Evolutionary conservation across 2,888 invertebrate genomes (phyloP).

Genomic region (Polietes domitor): DNA sequence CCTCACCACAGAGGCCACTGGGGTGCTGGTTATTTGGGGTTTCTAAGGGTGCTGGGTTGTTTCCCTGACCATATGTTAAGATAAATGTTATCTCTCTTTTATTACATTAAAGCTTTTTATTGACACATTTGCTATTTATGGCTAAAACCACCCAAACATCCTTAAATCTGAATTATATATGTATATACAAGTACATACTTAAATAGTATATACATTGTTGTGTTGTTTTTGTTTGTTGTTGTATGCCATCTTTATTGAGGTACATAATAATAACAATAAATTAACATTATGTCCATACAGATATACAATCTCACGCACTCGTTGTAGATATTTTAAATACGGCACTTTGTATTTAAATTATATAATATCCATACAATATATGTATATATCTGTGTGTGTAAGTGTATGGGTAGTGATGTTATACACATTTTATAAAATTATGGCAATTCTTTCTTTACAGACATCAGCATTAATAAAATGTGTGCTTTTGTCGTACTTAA

Average conservation of each 20-base stretch:
- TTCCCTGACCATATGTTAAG: neutral
- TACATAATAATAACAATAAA: conserved; percentile 35
- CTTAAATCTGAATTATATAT: conserved; percentile 20
- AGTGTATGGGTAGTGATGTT: neutral
- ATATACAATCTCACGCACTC: too few species aligned
- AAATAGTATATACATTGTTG: too few species aligned
- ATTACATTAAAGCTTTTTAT: conserved; percentile 22
- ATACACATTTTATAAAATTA: conserved; percentile 17
- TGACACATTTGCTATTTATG: conserved; percentile 32
- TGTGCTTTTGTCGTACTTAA: neutral
- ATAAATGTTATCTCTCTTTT: neutral
- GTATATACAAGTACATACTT: too few species aligned
- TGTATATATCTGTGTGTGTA: too few species aligned
- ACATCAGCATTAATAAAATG: neutral
- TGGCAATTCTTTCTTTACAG: conserved; percentile 13
- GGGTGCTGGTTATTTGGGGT: too few species aligned
- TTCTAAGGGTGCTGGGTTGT: too few species aligned
- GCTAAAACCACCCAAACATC: neutral
- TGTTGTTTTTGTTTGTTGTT: neutral
- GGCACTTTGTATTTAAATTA: conserved; percentile 26
- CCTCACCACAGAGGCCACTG: neutral
- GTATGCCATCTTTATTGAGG: conserved; percentile 15
- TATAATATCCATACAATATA: too few species aligned
- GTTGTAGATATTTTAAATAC: too few species aligned
- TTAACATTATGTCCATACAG: conserved; percentile 25